Percentiles rank a stretch among this genome's conserved stretches.
Evolutionary conservation across 2,113 vertebrate genomes (phyloP).

Genomic region (Tetrao urogallus): DNA sequence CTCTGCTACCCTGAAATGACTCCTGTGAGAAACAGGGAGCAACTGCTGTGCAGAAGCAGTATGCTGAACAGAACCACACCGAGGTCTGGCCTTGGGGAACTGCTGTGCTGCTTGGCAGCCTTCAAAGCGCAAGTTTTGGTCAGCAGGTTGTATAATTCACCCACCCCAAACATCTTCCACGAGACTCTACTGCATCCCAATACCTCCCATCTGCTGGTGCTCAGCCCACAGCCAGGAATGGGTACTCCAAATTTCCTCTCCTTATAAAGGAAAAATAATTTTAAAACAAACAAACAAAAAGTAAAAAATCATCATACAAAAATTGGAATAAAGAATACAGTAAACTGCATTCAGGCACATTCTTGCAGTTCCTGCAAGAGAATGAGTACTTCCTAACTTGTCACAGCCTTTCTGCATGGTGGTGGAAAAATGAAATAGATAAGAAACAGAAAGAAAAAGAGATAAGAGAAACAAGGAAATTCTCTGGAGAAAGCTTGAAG

Average conservation of each 20-base stretch:
- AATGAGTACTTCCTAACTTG: neutral
- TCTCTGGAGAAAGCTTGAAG: neutral
- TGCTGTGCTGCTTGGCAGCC: neutral
- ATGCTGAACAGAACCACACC: neutral
- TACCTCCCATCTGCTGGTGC: neutral
- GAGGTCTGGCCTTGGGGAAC: neutral
- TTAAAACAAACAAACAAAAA: no score
- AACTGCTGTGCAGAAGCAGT: rapidly evolving
- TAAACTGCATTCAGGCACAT: neutral
- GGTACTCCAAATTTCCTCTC: neutral
- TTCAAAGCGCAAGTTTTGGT: neutral
- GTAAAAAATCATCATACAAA: no score
- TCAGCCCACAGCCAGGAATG: neutral
- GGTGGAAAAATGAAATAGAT: neutral
- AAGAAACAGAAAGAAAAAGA: neutral
- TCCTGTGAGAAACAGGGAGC: neutral
- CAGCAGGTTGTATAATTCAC: neutral
- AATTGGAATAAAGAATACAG: no score
- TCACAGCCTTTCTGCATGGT: neutral
- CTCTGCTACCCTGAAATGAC: neutral
- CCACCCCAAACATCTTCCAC: neutral
- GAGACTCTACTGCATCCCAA: neutral
- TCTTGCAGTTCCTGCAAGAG: neutral
- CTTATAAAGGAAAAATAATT: neutral
- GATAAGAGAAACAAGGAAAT: neutral